These are phyloP conservation scores for Pimephales promelas DNA, from an alignment of 2,113 vertebrate species.

Conservation along the genomic window DNA sequence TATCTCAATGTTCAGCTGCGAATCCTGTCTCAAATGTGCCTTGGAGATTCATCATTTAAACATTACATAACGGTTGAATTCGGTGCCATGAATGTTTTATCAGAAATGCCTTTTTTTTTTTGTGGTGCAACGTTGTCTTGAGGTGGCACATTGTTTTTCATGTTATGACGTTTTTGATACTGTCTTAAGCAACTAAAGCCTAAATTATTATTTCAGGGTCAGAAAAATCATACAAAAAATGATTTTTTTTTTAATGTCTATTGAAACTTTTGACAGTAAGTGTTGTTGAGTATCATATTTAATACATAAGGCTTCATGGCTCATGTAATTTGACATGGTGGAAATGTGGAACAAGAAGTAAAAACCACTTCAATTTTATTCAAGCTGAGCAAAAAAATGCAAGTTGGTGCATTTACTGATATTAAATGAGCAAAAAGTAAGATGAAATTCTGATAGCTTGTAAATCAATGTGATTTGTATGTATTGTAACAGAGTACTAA, in stretches of 20 bases:
- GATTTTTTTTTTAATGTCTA: too few species aligned
- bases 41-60: constrained; percentile 5
- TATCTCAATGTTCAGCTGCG: constrained; percentile 26
- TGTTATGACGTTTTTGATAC: not conserved
- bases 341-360: not conserved
- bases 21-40: not conserved
- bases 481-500: not conserved
- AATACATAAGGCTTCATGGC: not conserved
- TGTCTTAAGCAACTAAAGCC: too few species aligned
- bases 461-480: not conserved
- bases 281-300: not conserved
- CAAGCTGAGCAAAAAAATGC: not conserved
- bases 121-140: not conserved
- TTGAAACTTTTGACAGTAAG: not conserved
- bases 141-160: not conserved
- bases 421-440: not conserved
- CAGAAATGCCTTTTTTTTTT: not conserved
- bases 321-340: not conserved
- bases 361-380: not conserved
- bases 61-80: not conserved
- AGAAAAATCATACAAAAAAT: too few species aligned
- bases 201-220: too few species aligned
- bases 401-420: not conserved
- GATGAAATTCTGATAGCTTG: not conserved
- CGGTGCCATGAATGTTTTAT: not conserved